phyloP scores from a whole-genome alignment of 2,888 invertebrate genomes.

The Protophormia terraenovae region DNA sequence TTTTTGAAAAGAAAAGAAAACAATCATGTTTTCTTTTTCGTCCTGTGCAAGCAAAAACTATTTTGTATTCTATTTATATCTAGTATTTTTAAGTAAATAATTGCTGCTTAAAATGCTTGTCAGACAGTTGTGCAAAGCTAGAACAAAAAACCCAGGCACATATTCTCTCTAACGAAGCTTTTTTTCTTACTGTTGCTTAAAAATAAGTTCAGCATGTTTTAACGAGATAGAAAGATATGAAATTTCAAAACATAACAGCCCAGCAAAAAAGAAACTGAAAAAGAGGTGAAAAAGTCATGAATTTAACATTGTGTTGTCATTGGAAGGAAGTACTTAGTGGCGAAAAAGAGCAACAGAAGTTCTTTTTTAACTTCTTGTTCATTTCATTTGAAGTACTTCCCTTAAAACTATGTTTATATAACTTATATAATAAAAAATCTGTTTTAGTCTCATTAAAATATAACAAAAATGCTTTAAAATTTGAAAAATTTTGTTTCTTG shows the following conservation, averaged over 20 bases:
- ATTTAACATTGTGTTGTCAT: no score
- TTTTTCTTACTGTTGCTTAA: not conserved
- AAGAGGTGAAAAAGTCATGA: no score
- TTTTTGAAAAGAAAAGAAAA: not conserved
- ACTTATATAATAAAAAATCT: no score
- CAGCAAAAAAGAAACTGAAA: not conserved
- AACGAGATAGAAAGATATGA: not conserved
- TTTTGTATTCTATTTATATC: slow-evolving; percentile 15
- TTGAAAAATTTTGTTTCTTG: no score
- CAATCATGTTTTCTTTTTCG: not conserved
- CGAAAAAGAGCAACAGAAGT: no score
- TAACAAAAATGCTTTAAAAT: no score
- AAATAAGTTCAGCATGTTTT: slow-evolving; percentile 32
- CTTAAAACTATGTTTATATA: no score
- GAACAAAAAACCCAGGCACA: not conserved
- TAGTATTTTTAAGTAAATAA: slow-evolving; percentile 75
- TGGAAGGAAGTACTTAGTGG: no score
- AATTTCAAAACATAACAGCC: no score
- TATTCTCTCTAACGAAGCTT: slow-evolving; percentile 1
- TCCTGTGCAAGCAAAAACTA: not conserved
- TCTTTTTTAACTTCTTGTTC: no score
- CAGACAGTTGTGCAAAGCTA: slow-evolving; percentile 69
- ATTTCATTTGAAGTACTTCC: no score
- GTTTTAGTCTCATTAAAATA: no score
- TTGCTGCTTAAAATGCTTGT: slow-evolving; percentile 79